A percentile compares a stretch with the other conserved stretches of the same genome.
Evolutionary conservation across 2,797 vertebrate species (phyloP).

Genomic region (Clarias pachynema): DNA sequence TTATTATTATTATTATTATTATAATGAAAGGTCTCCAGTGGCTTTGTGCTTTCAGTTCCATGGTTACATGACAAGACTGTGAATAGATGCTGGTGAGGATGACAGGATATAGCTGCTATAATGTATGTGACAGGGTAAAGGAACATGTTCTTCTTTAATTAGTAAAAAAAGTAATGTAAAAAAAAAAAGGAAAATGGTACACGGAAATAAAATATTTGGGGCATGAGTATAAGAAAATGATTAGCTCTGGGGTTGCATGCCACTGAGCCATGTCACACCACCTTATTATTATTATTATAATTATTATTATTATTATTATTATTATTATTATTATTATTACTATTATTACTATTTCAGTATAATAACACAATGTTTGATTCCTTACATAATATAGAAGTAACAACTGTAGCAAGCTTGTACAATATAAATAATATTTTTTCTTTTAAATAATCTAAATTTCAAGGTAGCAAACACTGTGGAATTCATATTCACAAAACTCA

Average conservation of each 20-base stretch:
- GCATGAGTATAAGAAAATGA: not conserved
- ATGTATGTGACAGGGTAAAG: not conserved
- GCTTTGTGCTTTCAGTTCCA: not conserved
- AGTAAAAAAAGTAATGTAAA: not conserved
- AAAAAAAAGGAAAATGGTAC: no score
- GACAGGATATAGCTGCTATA: not conserved
- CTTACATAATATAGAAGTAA: not conserved
- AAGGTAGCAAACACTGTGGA: not conserved
- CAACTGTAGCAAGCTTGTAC: not conserved
- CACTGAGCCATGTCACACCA: not conserved
- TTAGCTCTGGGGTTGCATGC: not conserved
- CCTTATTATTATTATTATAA: not conserved
- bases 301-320: no score
- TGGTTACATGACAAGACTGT: not conserved
- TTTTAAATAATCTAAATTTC: not conserved
- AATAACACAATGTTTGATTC: not conserved
- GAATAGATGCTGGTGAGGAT: not conserved
- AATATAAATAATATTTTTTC: not conserved
- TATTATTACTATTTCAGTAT: not conserved
- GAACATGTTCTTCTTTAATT: not conserved
- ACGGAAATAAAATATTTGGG: not conserved
- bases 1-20: no score
- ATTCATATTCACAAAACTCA: conserved; percentile 5
- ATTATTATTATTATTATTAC: no score
- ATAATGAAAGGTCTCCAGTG: no score